phyloP scores from a whole-genome alignment of 2,113 vertebrate species.

The Phaetusa simplex region DNA sequence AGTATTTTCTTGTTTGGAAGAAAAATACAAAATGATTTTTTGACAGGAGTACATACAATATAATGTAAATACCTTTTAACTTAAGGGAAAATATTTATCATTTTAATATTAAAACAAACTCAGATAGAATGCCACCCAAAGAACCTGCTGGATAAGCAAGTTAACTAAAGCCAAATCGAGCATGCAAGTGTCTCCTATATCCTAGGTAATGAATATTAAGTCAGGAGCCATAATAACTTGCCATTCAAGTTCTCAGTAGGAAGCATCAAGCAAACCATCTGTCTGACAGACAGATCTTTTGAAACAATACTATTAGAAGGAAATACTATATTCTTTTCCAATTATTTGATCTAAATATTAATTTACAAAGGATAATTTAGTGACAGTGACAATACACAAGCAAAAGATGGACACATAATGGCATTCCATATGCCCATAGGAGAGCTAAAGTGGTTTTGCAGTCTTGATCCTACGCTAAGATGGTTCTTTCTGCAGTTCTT shows the following conservation, averaged over 20 bases:
- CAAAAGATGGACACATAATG: neutral
- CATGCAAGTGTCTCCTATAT: neutral
- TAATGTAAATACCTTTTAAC: neutral
- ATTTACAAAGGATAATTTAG: neutral
- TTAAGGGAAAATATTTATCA: neutral
- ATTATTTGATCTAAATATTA: neutral
- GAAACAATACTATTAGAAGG: neutral
- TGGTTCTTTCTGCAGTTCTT: neutral
- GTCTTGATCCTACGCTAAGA: neutral
- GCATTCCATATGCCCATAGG: too few species aligned
- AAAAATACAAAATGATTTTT: slow-evolving; percentile 31
- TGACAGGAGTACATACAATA: neutral
- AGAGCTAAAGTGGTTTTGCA: neutral
- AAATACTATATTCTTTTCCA: neutral
- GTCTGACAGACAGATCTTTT: neutral
- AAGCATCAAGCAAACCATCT: neutral
- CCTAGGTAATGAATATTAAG: neutral
- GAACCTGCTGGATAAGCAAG: neutral
- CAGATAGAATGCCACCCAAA: neutral
- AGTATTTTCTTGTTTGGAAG: neutral
- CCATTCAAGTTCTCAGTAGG: neutral
- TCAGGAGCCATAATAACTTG: neutral
- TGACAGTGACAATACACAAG: neutral
- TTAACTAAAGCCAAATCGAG: neutral
- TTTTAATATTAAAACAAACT: neutral